Base-by-base conservation (phyloP, 2,113 vertebrate species). In the Pomatorhinus ruficollis region DNA sequence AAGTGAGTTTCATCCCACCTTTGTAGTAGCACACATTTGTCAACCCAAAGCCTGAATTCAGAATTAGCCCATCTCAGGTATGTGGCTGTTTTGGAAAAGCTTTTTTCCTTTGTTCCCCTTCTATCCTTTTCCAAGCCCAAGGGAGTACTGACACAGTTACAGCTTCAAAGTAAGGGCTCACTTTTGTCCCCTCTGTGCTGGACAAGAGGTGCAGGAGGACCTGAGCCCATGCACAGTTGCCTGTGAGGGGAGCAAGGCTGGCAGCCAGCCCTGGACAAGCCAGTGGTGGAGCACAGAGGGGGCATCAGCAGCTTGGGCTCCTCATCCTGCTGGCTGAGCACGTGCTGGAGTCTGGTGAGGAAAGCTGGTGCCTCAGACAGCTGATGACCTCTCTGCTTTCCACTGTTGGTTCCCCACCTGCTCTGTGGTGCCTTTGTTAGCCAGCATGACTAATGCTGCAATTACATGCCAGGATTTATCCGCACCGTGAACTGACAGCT, bases 401-500 rank as follows among this genome's bases (percentile, higher is more conserved):
- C 2, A 2, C 28, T 9, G 0, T 5, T 4, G 1, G 44, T 76
- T 13, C 28, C 27, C 50, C 2, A 12, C 52, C 30, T 1, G 1
- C 39, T 18, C 59, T 11, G 59, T 25, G 8, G 19, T 47, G 77
- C 39, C 56, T 91, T 71, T 90, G 83, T 74, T 74, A 66, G 64
- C 39, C 12, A n/a, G 79, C 60, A 31, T 59, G 83, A 92, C 63
- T 84, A 86, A 70, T 59, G 60, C 89, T 81, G 54, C 68, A 74
- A 30, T 91, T 78, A 54, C 50, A 70, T 8, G 56, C 71, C 0
- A 1, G 52, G 52, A 42, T 89, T 87, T 91, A 57, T 50, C 37
- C 0, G 0, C 24, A 1, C 59, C 65, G 49, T 4, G 59, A 87
- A 65, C 70, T 79, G 66, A 82, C 50, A 88, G 52, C 54, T 85